A percentile compares a stretch with the other conserved stretches of the same genome.
These are phyloP conservation scores for Pseudochirops corinnae DNA, from an alignment of 2,797 vertebrate species.

Conservation along the genomic window DNA sequence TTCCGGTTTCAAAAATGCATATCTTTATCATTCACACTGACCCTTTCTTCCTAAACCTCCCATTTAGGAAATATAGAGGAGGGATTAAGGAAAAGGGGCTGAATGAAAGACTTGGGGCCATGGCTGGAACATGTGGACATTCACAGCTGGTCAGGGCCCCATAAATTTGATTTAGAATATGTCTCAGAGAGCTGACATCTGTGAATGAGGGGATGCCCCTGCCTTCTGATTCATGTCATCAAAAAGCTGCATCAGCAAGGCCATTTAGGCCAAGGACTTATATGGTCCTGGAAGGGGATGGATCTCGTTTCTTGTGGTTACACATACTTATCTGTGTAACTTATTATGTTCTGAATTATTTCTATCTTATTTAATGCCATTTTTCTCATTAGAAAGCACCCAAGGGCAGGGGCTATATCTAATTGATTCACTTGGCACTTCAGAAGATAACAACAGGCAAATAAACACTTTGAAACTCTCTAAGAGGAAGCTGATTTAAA, in stretches of 20 bases:
- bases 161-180: not conserved
- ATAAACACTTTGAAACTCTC: not conserved
- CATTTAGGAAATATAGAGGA: slow-evolving; percentile 42
- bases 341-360: not conserved
- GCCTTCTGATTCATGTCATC: not conserved
- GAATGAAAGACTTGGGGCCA: not conserved
- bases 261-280: not conserved
- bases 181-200: not conserved
- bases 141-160: not conserved
- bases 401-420: not conserved
- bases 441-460: not conserved
- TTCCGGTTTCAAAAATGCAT: slow-evolving; percentile 70
- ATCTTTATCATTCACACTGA: slow-evolving; percentile 33
- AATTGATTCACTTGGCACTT: not conserved
- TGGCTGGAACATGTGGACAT: not conserved
- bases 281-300: not conserved
- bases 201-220: not conserved
- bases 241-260: not conserved
- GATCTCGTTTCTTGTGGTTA: not conserved
- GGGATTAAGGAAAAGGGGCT: slow-evolving; percentile 43
- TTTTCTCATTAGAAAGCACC: slow-evolving; percentile 11
- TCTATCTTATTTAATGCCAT: not conserved
- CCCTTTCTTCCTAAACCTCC: slow-evolving; percentile 64
- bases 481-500: not conserved
- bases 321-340: not conserved